Percentiles rank a stretch among this genome's conserved stretches.
phyloP scores from a whole-genome alignment of 2,888 invertebrate species.

The Gryllus longicercus region DNA sequence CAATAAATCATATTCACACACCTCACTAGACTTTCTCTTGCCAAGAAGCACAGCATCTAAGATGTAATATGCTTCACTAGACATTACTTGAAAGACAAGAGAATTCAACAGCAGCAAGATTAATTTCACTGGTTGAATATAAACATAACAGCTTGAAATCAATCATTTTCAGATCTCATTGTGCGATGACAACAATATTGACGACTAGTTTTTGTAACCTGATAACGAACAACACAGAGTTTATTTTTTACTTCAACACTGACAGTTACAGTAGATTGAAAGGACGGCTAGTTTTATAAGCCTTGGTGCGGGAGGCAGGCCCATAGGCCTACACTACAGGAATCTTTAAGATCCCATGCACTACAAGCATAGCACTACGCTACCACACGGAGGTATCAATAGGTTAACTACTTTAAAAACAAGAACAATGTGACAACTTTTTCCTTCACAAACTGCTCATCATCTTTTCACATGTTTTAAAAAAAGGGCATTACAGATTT shows the following conservation, averaged over 20 bases:
- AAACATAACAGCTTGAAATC: constrained; percentile 25
- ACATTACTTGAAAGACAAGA: background rate
- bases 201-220: constrained; percentile 31
- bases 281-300: constrained; percentile 28
- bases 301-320: constrained; percentile 17
- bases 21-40: background rate
- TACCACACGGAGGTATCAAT: constrained; percentile 9
- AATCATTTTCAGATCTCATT: constrained; percentile 28
- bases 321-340: constrained; percentile 10
- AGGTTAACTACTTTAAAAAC: constrained; percentile 10
- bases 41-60: background rate
- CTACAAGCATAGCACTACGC: constrained; percentile 17
- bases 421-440: background rate
- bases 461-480: constrained; percentile 21
- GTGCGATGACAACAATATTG: constrained; percentile 33
- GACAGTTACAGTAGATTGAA: constrained; percentile 30
- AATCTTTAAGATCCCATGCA: background rate
- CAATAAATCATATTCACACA: constrained; percentile 24
- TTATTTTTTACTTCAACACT: constrained; percentile 26
- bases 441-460: constrained; percentile 23
- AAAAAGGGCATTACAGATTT: constrained; percentile 25
- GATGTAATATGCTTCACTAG: constrained; percentile 2
- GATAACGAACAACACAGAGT: constrained; percentile 33
- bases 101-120: background rate
- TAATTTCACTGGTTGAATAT: constrained; percentile 27